Percentiles rank a stretch among this genome's conserved stretches.
Evolutionary conservation across 2,797 vertebrate species (phyloP).

Genomic region (Moxostoma hubbsi): DNA sequence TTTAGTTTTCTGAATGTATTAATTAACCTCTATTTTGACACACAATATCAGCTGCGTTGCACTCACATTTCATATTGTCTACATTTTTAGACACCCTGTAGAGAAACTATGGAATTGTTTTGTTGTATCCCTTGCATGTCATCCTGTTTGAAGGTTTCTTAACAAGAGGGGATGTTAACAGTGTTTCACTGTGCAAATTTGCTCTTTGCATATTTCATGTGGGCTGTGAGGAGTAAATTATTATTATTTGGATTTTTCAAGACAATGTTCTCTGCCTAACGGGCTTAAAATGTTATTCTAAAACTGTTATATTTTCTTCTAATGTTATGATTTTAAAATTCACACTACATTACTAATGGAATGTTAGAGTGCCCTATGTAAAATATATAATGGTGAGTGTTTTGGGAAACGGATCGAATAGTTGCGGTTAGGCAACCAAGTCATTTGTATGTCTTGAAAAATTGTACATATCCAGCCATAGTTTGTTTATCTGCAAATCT

Average conservation of each 20-base stretch:
- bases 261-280: neutral
- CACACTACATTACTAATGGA: constrained; percentile 30
- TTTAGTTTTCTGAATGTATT: constrained; percentile 39
- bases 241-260: constrained; percentile 43
- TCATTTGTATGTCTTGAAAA: constrained; percentile 62
- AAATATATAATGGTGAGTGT: constrained; percentile 21
- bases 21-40: neutral
- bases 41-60: constrained; percentile 21
- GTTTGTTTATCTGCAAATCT: constrained; percentile 80
- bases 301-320: neutral
- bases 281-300: neutral
- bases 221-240: neutral
- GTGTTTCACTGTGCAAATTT: constrained; percentile 38
- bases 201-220: constrained; percentile 17
- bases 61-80: constrained; percentile 57
- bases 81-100: constrained; percentile 79
- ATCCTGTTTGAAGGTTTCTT: constrained; percentile 55
- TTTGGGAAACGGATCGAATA: neutral
- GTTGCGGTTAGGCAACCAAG: constrained; percentile 30
- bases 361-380: constrained; percentile 21
- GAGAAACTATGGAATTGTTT: constrained; percentile 68
- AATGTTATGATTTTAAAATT: constrained; percentile 5
- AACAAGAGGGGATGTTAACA: constrained; percentile 1
- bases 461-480: constrained; percentile 83
- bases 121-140: constrained; percentile 83